These are phyloP conservation scores for Prolemur simus DNA, from an alignment of 2,113 vertebrate species.

Conservation along the genomic window DNA sequence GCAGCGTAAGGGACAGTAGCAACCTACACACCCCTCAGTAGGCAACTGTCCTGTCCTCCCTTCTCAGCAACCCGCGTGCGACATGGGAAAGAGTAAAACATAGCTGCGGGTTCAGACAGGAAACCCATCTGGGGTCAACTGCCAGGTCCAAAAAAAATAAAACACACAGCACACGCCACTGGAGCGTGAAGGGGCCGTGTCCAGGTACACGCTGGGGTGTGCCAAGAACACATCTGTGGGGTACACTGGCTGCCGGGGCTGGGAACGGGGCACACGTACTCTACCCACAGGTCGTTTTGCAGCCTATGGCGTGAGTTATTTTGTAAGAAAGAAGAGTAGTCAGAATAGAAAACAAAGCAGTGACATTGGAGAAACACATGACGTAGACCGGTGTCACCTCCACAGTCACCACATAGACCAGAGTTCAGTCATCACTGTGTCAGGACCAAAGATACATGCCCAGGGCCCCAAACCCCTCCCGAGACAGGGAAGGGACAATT, in stretches of 20 bases:
- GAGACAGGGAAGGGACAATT: not conserved
- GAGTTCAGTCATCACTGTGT: too few relatives aligned
- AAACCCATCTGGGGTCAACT: too few relatives aligned
- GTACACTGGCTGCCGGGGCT: rapidly evolving
- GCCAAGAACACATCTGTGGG: rapidly evolving
- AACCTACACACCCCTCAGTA: rapidly evolving
- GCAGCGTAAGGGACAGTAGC: rapidly evolving
- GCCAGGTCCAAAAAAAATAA: too few relatives aligned
- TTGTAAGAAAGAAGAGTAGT: too few relatives aligned
- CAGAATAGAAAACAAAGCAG: rapidly evolving
- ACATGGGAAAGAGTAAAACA: rapidly evolving
- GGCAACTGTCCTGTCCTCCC: rapidly evolving
- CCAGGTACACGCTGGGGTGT: rapidly evolving
- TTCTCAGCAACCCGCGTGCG: rapidly evolving
- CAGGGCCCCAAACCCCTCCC: not conserved
- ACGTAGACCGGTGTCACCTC: rapidly evolving
- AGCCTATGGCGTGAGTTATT: rapidly evolving
- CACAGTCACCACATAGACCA: rapidly evolving
- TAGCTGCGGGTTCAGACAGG: rapidly evolving
- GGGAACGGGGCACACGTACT: rapidly evolving
- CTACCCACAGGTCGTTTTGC: rapidly evolving
- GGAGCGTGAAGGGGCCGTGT: rapidly evolving
- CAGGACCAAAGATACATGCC: not conserved
- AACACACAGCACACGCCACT: not conserved
- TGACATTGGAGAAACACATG: rapidly evolving